Percentiles rank a stretch among this genome's conserved stretches.
These are phyloP conservation scores for Orthosia gracilis DNA, from an alignment of 2,888 invertebrate genomes.

Conservation along the genomic window DNA sequence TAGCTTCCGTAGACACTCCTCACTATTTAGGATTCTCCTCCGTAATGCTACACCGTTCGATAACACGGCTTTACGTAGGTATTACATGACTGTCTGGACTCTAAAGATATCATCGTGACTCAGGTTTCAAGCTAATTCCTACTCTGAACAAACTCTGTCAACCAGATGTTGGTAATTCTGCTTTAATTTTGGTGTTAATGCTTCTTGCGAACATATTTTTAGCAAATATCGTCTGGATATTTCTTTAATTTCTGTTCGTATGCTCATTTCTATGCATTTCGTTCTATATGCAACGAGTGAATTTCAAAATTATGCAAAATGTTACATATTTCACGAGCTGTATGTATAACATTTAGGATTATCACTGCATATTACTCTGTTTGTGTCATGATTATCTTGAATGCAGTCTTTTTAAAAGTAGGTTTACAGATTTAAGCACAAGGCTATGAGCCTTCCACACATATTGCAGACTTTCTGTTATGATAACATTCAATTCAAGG, in stretches of 20 bases:
- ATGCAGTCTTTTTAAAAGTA: constrained; percentile 43
- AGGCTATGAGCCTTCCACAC: constrained; percentile 43
- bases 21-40: constrained; percentile 72
- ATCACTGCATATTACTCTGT: constrained; percentile 38
- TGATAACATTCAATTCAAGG: constrained; percentile 43
- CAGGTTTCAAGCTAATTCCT: constrained; percentile 51
- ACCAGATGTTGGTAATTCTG: constrained; percentile 56
- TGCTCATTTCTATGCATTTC: constrained; percentile 60
- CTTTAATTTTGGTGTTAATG: constrained; percentile 40
- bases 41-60: constrained; percentile 66
- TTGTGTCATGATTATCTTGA: constrained; percentile 27
- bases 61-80: constrained; percentile 41
- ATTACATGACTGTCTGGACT: constrained; percentile 54
- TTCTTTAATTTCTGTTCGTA: constrained; percentile 17
- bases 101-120: constrained; percentile 57
- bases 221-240: constrained; percentile 16
- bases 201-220: constrained; percentile 23
- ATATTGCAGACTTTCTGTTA: constrained; percentile 50
- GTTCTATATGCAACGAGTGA: constrained; percentile 49
- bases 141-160: constrained; percentile 44
- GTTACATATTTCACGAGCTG: constrained; percentile 27
- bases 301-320: constrained; percentile 50
- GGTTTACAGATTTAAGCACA: constrained; percentile 49
- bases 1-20: constrained; percentile 63
- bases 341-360: constrained; percentile 34